phyloP scores from a whole-genome alignment of 2,797 vertebrate genomes.

The Alca torda region DNA sequence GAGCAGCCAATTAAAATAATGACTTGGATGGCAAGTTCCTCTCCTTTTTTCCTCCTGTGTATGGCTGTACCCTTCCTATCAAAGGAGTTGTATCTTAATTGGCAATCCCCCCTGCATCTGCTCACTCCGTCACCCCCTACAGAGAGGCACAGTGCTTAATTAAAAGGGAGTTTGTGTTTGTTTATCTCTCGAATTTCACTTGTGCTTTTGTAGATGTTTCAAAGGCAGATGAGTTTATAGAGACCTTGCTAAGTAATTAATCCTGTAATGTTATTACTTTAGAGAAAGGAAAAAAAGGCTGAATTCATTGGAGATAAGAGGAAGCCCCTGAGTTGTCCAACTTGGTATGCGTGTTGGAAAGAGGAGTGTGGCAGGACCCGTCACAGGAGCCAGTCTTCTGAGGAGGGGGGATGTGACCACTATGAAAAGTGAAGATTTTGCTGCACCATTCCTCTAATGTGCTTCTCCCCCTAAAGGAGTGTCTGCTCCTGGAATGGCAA shows the following conservation, averaged over 20 bases:
- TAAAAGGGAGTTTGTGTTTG: constrained; percentile 60
- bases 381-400: background rate
- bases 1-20: constrained; percentile 72
- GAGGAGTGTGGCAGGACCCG: background rate
- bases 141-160: constrained; percentile 48
- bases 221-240: constrained; percentile 6
- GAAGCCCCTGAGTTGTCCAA: background rate
- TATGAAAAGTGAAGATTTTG: background rate
- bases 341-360: background rate
- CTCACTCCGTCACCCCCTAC: background rate
- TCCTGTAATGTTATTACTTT: background rate
- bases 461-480: background rate
- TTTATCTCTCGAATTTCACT: constrained; percentile 54
- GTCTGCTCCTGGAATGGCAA: background rate
- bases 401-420: background rate
- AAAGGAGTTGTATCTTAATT: constrained; percentile 72
- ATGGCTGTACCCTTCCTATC: constrained; percentile 60
- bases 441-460: background rate
- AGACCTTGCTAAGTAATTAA: constrained; percentile 35
- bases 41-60: constrained; percentile 41
- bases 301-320: background rate
- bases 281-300: background rate
- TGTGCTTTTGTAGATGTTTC: constrained; percentile 48
- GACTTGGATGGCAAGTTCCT: constrained; percentile 56
- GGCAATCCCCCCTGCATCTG: constrained; percentile 58